A percentile compares a stretch with the other conserved stretches of the same genome.
Conservation (phyloP, 2,797 vertebrate genomes). For the Tokudaia tokunoshimensis region DNA sequence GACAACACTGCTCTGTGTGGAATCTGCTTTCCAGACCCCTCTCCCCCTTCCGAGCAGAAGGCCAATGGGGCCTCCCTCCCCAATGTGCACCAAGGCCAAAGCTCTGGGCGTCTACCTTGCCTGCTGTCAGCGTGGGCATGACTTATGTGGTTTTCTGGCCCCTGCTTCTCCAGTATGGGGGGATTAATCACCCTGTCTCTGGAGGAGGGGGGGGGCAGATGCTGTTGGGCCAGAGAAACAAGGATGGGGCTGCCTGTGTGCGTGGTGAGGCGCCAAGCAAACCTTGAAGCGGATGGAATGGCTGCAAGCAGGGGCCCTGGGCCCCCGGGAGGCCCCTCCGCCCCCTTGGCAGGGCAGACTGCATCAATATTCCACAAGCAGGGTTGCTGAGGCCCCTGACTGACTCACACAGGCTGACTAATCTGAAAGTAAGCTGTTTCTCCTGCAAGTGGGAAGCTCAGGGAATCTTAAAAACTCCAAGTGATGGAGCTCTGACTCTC, state of each 20-base stretch:
- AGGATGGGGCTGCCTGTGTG: not conserved
- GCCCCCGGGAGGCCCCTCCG: not conserved
- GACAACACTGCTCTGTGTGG: rapidly evolving
- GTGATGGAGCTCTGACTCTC: not conserved
- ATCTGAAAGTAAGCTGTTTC: constrained; percentile 75
- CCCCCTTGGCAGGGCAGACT: not conserved
- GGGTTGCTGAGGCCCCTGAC: not conserved
- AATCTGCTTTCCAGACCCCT: not conserved
- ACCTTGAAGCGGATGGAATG: not conserved
- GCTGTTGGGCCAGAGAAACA: not conserved
- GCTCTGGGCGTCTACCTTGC: not conserved
- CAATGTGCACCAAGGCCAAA: not conserved
- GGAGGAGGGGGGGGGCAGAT: not conserved
- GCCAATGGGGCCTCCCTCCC: not conserved
- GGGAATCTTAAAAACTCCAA: constrained; percentile 71
- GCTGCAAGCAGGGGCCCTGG: not conserved
- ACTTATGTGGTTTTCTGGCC: not conserved
- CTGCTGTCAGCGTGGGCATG: not conserved
- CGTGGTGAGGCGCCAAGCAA: not conserved
- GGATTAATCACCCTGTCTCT: not conserved
- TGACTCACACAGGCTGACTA: constrained; percentile 79
- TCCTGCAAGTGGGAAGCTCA: constrained; percentile 69
- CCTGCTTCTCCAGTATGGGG: not conserved
- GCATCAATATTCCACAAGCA: constrained; percentile 59
- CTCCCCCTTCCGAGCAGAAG: not conserved